Conservation (phyloP, 2,888 invertebrate species). For the Megastigmus dorsalis region DNA sequence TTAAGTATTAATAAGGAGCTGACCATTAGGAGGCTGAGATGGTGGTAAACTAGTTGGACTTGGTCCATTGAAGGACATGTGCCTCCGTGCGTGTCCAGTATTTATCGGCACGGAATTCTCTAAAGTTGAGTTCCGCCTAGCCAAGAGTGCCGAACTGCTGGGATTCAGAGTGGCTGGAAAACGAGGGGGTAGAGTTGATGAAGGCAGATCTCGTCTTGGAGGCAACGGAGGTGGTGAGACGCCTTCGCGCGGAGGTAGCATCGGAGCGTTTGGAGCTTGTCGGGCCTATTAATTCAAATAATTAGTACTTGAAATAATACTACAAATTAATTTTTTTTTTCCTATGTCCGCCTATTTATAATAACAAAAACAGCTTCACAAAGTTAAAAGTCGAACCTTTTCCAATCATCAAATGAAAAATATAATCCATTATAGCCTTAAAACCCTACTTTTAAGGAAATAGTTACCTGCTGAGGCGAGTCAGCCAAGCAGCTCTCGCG, state of each 20-base stretch:
- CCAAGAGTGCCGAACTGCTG: constrained; percentile 69
- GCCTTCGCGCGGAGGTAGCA: constrained; percentile 81
- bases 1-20: constrained; percentile 17
- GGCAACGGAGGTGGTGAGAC: constrained; percentile 81
- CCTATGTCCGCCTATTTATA: too few relatives aligned
- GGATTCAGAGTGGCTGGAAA: constrained; percentile 67
- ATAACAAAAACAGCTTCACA: too few relatives aligned
- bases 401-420: too few relatives aligned
- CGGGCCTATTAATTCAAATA: constrained; percentile 75
- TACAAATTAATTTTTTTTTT: too few relatives aligned
- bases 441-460: too few relatives aligned
- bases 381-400: too few relatives aligned
- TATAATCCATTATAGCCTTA: too few relatives aligned
- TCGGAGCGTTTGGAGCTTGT: constrained; percentile 82
- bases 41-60: constrained; percentile 71
- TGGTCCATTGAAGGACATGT: constrained; percentile 73
- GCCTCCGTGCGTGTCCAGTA: constrained; percentile 66
- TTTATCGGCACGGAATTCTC: constrained; percentile 65
- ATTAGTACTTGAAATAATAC: too few relatives aligned
- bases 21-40: constrained; percentile 71
- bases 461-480: constrained; percentile 79
- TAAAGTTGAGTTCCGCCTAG: constrained; percentile 71
- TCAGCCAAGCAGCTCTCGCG: constrained; percentile 77
- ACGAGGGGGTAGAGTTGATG: constrained; percentile 68
- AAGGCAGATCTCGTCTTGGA: constrained; percentile 75